Evolutionary conservation across 2,797 vertebrate genomes (phyloP), one percentile per base, ranked within the genome.

Genomic region (Clarias fuscus): DNA sequence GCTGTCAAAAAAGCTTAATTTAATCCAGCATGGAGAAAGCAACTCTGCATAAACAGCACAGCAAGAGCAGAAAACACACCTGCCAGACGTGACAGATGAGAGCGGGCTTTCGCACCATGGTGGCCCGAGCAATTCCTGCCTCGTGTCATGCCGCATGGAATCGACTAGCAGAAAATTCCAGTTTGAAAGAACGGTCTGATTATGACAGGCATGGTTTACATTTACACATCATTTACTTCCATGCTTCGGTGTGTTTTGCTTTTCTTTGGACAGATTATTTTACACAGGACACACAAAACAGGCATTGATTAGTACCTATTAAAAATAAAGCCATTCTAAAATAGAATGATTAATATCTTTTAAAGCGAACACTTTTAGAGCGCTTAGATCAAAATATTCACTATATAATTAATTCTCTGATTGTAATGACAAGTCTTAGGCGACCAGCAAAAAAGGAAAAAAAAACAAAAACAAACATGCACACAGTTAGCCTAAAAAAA

Each of bases 21-120:
- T 92, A 7, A 90, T 93, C 87, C 83, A 84, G 82, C 79, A 43
- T 53, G 82, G 88, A 89, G 83, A 88, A 86, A 84, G 15, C 87
- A 90, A 92, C 88, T 93, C 88, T 89, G 80, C 15, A 27, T 71
- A 85, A 70, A 87, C 70, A 90, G 61, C 58, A 71, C 64, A 33
- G 77, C 40, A 27, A 71, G 40, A 71, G 33, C 76, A 88, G 65
- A 73, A 80, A 84, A 80, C 72, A 56, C 82, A 86, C 79, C 83
- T 89, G 71, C 71, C 30, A 68, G 71, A 77, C 58, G 24, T 84
- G 86, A 84, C 27, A 73, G 68, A 84, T 81, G 40, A 7, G 65
- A 70, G 53, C 0, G 17, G 6, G 11, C 11, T 83, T 86, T 48
- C 70, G 58, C 53, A 70, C 48, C 27, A 62, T 1, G 73, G 83